Evolutionary conservation across 2,797 vertebrate genomes (phyloP).

Genomic region (Catostomus latipinnis): DNA sequence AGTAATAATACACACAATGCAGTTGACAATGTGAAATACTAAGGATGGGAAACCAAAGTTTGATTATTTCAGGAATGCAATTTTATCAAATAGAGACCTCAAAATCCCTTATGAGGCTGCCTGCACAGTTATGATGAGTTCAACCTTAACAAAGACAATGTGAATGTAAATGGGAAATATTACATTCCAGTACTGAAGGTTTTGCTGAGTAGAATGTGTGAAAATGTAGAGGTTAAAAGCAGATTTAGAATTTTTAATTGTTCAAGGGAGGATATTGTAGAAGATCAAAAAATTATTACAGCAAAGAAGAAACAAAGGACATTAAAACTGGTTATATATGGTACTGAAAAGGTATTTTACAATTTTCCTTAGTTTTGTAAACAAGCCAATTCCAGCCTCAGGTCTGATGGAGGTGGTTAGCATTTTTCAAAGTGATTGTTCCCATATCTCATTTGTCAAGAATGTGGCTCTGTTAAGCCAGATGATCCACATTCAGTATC

Average conservation of each 20-base stretch:
- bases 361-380: constrained; percentile 21
- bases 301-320: not conserved
- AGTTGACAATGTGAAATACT: too few relatives aligned
- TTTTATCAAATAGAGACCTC: too few relatives aligned
- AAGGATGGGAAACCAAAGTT: too few relatives aligned
- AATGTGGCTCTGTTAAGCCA: constrained; percentile 56
- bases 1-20: too few relatives aligned
- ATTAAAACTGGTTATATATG: constrained; percentile 16
- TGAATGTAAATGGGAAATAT: constrained; percentile 6
- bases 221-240: not conserved
- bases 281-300: not conserved
- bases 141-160: constrained; percentile 27
- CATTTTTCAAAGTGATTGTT: constrained; percentile 58
- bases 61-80: too few relatives aligned
- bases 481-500: constrained; percentile 52
- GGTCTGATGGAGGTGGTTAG: constrained; percentile 34
- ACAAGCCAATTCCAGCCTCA: constrained; percentile 14
- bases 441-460: constrained; percentile 62
- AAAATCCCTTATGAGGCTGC: not conserved
- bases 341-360: constrained; percentile 16
- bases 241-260: not conserved
- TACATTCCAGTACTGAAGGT: constrained; percentile 25
- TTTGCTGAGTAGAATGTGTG: not conserved
- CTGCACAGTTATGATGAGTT: constrained; percentile 1
- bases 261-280: not conserved